These are phyloP conservation scores for Pheucticus melanocephalus DNA, from an alignment of 2,113 vertebrate genomes.

Conservation along the genomic window DNA sequence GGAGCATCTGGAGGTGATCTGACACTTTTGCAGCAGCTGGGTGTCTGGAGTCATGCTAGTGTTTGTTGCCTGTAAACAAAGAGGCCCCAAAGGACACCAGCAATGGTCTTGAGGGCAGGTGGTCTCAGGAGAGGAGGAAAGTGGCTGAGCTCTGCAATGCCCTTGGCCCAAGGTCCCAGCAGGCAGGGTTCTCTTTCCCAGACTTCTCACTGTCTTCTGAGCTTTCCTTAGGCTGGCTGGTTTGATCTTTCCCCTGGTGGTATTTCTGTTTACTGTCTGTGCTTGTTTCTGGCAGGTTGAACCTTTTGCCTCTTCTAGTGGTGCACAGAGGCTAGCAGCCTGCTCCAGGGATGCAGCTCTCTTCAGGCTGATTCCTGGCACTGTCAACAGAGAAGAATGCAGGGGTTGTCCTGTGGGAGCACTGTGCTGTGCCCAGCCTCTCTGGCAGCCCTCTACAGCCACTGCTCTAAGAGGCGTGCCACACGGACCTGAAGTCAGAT, in stretches of 20 bases:
- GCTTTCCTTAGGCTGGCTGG: background rate
- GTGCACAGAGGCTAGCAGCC: background rate
- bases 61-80: background rate
- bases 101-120: background rate
- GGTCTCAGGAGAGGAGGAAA: background rate
- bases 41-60: background rate
- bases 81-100: background rate
- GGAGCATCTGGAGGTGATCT: background rate
- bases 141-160: background rate
- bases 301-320: background rate
- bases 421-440: background rate
- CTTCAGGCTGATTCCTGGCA: background rate
- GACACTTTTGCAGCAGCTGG: background rate
- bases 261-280: background rate
- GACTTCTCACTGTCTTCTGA: background rate
- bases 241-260: background rate
- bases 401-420: background rate
- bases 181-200: background rate
- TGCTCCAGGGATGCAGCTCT: background rate
- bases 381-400: fast-evolving
- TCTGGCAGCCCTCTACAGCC: background rate
- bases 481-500: background rate
- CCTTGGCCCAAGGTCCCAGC: background rate
- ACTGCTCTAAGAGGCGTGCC: background rate
- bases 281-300: background rate